Conservation (phyloP, 1,140 invertebrate species). For the Popillia japonica region DNA sequence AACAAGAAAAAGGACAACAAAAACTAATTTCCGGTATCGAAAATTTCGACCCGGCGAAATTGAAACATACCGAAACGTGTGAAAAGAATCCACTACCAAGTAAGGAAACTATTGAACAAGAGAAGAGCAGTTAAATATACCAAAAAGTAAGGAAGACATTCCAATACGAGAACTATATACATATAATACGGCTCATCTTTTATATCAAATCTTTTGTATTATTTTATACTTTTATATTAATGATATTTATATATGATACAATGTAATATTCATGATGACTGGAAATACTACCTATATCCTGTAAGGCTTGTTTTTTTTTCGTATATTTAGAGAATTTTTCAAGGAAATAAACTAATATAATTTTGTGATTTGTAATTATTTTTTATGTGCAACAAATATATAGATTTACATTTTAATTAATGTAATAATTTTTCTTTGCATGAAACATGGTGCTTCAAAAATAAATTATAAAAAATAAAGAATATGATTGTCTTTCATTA, state of each 20-base stretch:
- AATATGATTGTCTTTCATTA: neutral
- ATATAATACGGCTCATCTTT: slow-evolving; percentile 35
- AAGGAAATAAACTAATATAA: slow-evolving; percentile 37
- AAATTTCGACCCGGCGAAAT: slow-evolving; percentile 82
- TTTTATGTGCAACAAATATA: slow-evolving; percentile 35
- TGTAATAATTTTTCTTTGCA: slow-evolving; percentile 41
- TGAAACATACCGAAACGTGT: slow-evolving; percentile 89
- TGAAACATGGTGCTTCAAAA: slow-evolving; percentile 41
- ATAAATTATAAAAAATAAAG: slow-evolving; percentile 30
- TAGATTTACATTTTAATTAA: slow-evolving; percentile 23
- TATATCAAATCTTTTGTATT: slow-evolving; percentile 42
- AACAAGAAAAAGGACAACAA: slow-evolving; percentile 87
- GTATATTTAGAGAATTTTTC: slow-evolving; percentile 17
- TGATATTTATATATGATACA: slow-evolving; percentile 37
- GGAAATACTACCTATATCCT: slow-evolving; percentile 34
- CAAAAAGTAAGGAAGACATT: slow-evolving; percentile 20
- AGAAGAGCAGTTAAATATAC: slow-evolving; percentile 64
- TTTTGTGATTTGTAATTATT: slow-evolving; percentile 42
- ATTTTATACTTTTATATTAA: slow-evolving; percentile 44
- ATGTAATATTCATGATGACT: slow-evolving; percentile 24
- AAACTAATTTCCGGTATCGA: slow-evolving; percentile 87
- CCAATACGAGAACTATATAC: slow-evolving; percentile 8
- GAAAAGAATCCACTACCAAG: slow-evolving; percentile 88
- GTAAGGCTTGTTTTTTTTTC: slow-evolving; percentile 24
- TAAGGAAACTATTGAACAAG: slow-evolving; percentile 79